Conservation (phyloP, 2,797 vertebrate species). For the Hapalemur alaotrensis region DNA sequence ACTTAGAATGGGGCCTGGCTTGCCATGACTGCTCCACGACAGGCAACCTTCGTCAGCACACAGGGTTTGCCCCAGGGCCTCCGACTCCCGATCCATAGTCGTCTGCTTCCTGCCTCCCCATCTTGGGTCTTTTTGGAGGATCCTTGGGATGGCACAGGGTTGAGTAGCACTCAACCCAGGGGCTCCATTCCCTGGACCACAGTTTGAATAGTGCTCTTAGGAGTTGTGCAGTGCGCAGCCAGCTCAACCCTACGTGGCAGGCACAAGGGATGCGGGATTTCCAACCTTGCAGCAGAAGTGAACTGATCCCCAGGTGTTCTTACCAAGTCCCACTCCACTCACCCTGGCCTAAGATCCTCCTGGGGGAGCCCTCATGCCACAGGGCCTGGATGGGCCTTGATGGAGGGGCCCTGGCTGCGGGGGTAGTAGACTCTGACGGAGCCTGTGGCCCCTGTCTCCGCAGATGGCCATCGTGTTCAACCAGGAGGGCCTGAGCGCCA, state of each 20-base stretch:
- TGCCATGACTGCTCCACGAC: not conserved
- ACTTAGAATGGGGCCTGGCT: not conserved
- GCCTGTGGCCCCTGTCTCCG: not conserved
- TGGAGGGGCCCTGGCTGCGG: not conserved
- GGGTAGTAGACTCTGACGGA: not conserved
- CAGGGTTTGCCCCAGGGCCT: not conserved
- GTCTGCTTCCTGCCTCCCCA: not conserved
- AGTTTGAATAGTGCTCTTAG: not conserved
- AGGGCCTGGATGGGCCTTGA: not conserved
- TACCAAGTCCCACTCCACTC: not conserved
- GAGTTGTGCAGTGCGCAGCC: not conserved
- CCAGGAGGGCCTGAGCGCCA: conserved; percentile 94
- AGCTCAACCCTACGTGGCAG: accelerated
- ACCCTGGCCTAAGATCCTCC: not conserved
- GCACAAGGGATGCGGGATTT: accelerated
- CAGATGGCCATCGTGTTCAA: conserved; percentile 99
- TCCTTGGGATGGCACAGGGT: not conserved
- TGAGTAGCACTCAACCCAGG: accelerated
- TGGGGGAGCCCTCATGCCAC: not conserved
- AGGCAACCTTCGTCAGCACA: not conserved
- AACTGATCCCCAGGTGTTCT: not conserved
- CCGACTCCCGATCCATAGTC: not conserved
- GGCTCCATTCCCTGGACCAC: accelerated
- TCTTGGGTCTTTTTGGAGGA: not conserved
- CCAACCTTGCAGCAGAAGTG: not conserved